Base-by-base conservation (phyloP, 2,888 invertebrate genomes). In the Dione juno region DNA sequence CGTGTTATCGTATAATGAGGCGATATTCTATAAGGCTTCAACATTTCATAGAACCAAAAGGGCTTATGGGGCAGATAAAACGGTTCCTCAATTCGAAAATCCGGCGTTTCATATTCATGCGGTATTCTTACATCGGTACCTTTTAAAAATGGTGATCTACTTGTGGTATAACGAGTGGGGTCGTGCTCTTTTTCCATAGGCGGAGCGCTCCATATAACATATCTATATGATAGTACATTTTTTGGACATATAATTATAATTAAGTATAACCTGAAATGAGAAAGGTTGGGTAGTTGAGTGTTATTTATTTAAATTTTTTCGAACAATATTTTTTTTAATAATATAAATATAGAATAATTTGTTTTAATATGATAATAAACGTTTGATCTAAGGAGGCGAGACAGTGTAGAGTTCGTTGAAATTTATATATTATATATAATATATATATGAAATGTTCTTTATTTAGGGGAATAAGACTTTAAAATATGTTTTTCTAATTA, bases 11-110 rank as follows among this genome's bases (percentile, higher is more conserved):
- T 58, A 21, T 10, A 70, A 28, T 75, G 73, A 0, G 77, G 77
- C 0, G 76, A 75, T 11, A 76, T 21, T 3, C 77, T 67, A 52
- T 75, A 77, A 3, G 78, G 78, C 6, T 76, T 71, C 16, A 76
- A 43, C 3, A 71, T 66, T 54, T 77, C 77, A 0, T 7, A 10
- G 45, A 71, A 71, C 6, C 52, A 73, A 0, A 14, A 6, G 0
- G 1, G 5, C 10, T 10, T 57, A 21, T 48, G 16, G 3, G 74
- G 59, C 9, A 67, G 7, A 8, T 53, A 70, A 3, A 69, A 13
- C 0, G 71, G 72, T 48, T 78, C 78, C n/a, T 71, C 70, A 0
- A 63, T 13, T 7, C 77, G 64, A 19, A 59, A 78, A 45, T 78
- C 78, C 11, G 77, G 77, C 3, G 74, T 58, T 10, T 72, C 58